Evolutionary conservation across 2,797 vertebrate species (phyloP), one percentile per base, ranked within the genome.

Genomic region (Neopelma chrysocephalum): DNA sequence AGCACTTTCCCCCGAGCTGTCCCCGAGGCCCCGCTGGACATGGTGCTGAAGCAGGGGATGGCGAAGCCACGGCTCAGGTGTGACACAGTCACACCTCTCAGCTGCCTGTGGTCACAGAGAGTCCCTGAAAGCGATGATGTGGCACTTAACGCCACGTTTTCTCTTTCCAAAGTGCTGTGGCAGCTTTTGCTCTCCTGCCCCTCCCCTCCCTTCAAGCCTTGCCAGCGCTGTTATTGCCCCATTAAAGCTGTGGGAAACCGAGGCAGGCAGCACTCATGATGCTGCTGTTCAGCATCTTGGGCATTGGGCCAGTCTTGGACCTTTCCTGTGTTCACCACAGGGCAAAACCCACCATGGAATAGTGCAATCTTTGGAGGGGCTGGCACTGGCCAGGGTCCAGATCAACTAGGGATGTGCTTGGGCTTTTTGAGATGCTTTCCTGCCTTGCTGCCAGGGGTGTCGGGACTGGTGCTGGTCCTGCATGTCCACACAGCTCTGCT

Each of bases 271-370:
- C 20, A 81, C 56, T 38, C 48, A 57, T 1, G 7, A 47, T 34
- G n/a, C 57, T 88, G 66, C 83, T 84, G 15, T 31, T 87, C 90
- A 89, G 73, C 61, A 77, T 51, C 84, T 81, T 50, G 10, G 57
- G 31, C 20, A 26, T 2, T 0, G 0, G 17, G 22, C 48, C 68
- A 8, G 45, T 11, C 71, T 78, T 0, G 0, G 29, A 32, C 32
- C 3, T 1, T 17, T 16, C 42, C 60, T 18, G 6, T 34, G 53
- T 32, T 79, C 64, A 48, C 22, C 3, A 1, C 22, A 25, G 68
- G 36, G 53, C 13, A 62, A 87, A 95, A 36, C 29, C 62, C 34
- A 31, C 47, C 11, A 10, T 0, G 6, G 53, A 50, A n/a, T 82
- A 71, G 48, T 6, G 2, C 17, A 40, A 2, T 15, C 25, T 58